A percentile compares a stretch with the other conserved stretches of the same genome.
Conservation (phyloP, 2,888 invertebrate genomes). For the Euzophera pinguis region DNA sequence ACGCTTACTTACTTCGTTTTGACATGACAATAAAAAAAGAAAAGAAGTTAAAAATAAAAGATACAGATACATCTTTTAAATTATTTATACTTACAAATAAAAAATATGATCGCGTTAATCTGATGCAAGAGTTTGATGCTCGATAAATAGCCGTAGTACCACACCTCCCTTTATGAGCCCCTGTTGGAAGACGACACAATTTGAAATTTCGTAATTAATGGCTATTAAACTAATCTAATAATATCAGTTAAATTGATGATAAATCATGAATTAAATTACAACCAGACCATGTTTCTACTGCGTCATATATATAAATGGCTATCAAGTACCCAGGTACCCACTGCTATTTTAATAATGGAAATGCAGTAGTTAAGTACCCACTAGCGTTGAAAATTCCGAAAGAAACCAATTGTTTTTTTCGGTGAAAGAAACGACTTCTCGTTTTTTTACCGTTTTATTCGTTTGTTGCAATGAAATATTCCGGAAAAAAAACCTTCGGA, state of each 20-base stretch:
- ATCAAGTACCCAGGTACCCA: neutral
- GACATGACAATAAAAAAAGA: no score
- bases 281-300: neutral
- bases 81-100: no score
- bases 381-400: no score
- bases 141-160: conserved; percentile 6
- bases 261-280: neutral
- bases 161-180: neutral
- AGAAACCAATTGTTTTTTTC: no score
- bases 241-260: neutral
- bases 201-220: neutral
- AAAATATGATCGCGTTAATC: neutral
- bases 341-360: conserved; percentile 1
- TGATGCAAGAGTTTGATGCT: conserved; percentile 4
- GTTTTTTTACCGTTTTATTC: no score
- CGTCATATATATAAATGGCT: neutral
- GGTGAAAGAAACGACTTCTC: no score
- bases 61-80: no score
- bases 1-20: no score
- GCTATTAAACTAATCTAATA: conserved; percentile 9
- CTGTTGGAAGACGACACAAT: conserved; percentile 1
- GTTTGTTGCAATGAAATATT: no score
- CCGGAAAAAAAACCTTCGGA: no score
- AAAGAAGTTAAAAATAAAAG: no score
- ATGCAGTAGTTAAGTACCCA: neutral